Conservation (phyloP, 1,140 invertebrate genomes). For the Lerema accius region DNA sequence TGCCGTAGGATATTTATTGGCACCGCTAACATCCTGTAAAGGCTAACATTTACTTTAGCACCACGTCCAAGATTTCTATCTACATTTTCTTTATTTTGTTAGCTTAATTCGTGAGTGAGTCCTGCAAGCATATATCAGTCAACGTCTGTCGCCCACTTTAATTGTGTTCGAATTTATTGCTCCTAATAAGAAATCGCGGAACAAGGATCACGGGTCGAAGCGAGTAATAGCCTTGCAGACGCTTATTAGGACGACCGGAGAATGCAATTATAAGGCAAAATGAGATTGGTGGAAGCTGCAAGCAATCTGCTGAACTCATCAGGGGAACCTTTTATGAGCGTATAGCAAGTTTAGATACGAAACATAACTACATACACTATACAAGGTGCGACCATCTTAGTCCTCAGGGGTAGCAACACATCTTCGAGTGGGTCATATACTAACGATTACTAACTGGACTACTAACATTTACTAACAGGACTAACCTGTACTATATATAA, state of each 20-base stretch:
- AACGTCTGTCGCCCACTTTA: conserved; percentile 62
- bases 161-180: conserved; percentile 71
- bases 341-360: no score
- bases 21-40: no score
- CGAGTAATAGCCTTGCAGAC: conserved; percentile 6
- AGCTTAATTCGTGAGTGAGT: conserved; percentile 45
- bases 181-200: conserved; percentile 47
- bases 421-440: no score
- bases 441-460: no score
- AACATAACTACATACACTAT: no score
- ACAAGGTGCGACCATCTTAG: no score
- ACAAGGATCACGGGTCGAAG: conserved; percentile 19
- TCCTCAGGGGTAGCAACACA: no score
- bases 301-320: conserved; percentile 20
- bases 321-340: neutral
- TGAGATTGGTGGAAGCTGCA: conserved; percentile 18
- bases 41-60: no score
- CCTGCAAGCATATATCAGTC: conserved; percentile 59
- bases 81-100: neutral
- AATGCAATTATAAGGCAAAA: conserved; percentile 23
- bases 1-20: no score
- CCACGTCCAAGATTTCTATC: neutral
- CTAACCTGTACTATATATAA: no score
- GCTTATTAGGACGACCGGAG: conserved; percentile 6
- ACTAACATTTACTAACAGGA: no score